phyloP scores from a whole-genome alignment of 2,113 vertebrate genomes.

The Notarius quadriscutis region DNA sequence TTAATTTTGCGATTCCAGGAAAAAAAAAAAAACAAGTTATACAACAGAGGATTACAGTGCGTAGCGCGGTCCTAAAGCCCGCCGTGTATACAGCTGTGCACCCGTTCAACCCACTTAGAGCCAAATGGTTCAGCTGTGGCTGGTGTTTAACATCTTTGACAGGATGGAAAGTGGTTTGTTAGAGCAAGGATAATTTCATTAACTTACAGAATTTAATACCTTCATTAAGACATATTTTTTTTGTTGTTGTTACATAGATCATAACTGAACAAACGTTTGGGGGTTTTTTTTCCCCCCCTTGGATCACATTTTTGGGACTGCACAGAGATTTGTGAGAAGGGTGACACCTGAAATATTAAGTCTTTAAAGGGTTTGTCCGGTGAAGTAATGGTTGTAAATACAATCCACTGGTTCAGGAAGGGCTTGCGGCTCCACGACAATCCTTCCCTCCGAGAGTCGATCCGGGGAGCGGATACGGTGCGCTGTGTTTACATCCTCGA shows the following conservation, averaged over 20 bases:
- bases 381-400: constrained; percentile 90
- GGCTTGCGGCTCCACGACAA: constrained; percentile 97
- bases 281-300: neutral
- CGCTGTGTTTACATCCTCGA: constrained; percentile 97
- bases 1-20: constrained; percentile 38
- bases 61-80: constrained; percentile 66
- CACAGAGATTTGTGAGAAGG: neutral
- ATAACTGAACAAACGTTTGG: neutral
- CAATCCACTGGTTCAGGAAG: constrained; percentile 98
- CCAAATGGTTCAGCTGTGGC: constrained; percentile 66
- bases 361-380: constrained; percentile 56
- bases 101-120: constrained; percentile 10
- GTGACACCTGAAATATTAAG: neutral
- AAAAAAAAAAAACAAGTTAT: constrained; percentile 73
- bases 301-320: neutral
- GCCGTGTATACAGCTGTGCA: constrained; percentile 11
- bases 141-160: constrained; percentile 53
- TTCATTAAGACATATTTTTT: neutral
- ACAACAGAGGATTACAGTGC: constrained; percentile 61
- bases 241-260: neutral
- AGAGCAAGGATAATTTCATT: constrained; percentile 72
- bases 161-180: constrained; percentile 74
- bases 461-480: constrained; percentile 86
- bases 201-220: neutral
- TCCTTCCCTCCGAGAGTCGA: constrained; percentile 87